Conservation (phyloP, 2,113 vertebrate genomes). For the Cryptomyrus ogoouensis region DNA sequence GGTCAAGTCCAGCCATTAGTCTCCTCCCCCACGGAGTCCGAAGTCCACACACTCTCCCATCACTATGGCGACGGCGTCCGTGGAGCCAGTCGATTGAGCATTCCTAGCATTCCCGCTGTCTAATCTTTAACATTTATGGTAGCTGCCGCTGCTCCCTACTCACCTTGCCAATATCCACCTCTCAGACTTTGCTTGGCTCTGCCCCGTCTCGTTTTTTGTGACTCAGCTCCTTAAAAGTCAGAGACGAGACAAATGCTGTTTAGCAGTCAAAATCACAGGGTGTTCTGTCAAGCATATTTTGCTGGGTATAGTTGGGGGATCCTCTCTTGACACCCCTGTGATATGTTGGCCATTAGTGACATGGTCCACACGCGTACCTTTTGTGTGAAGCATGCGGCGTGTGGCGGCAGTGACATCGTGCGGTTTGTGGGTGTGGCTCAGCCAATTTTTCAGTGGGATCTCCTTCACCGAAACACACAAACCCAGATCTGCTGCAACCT, state of each 20-base stretch:
- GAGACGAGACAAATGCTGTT: not conserved
- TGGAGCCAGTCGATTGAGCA: slow-evolving; percentile 55
- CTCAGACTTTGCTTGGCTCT: not conserved
- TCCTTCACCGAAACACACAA: not conserved
- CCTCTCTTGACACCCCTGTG: not conserved
- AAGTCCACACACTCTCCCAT: slow-evolving; percentile 57
- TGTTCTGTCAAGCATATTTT: not conserved
- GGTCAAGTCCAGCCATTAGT: not conserved
- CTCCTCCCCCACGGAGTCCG: slow-evolving; percentile 42
- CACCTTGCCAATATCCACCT: not conserved
- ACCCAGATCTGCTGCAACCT: not conserved
- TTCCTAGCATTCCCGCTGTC: slow-evolving; percentile 70
- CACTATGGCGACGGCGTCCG: slow-evolving; percentile 48
- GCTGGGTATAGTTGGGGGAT: not conserved
- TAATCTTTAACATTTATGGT: slow-evolving; percentile 48
- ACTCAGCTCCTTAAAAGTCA: not conserved
- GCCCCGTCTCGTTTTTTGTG: not conserved
- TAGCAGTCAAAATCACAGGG: not conserved
- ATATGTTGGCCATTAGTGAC: not conserved
- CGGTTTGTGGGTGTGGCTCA: not conserved
- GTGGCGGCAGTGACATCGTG: not conserved
- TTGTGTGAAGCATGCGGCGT: not conserved
- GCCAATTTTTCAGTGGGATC: not conserved
- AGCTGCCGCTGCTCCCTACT: not conserved
- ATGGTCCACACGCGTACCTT: not conserved